Evolutionary conservation across 2,113 vertebrate species (phyloP).

Genomic region (Solea senegalensis): DNA sequence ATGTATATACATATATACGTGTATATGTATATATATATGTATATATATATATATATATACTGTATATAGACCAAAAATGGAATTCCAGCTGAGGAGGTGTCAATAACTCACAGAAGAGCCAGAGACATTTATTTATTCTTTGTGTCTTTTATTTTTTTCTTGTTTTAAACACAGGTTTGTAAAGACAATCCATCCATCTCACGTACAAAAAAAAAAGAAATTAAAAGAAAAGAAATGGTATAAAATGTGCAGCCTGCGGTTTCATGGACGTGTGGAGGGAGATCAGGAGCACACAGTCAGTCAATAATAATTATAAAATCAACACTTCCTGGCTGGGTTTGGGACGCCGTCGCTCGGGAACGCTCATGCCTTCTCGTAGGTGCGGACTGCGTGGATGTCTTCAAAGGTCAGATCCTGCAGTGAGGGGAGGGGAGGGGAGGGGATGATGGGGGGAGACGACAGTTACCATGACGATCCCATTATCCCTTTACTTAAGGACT

Average conservation of each 20-base stretch:
- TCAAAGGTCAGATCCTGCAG: slow-evolving; percentile 90
- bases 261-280: slow-evolving; percentile 46
- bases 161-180: slow-evolving; percentile 61
- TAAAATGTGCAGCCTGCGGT: slow-evolving; percentile 68
- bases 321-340: slow-evolving; percentile 36
- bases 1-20: too few species aligned
- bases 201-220: slow-evolving; percentile 62
- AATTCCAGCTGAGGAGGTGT: neutral
- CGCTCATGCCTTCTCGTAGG: slow-evolving; percentile 90
- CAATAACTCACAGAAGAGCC: neutral
- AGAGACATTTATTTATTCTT: neutral
- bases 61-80: too few species aligned
- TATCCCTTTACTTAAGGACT: neutral
- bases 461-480: neutral
- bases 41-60: too few species aligned
- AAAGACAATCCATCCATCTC: slow-evolving; percentile 57
- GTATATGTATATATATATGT: too few species aligned
- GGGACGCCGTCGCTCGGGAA: slow-evolving; percentile 21
- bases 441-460: slow-evolving; percentile 10
- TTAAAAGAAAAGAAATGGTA: slow-evolving; percentile 29
- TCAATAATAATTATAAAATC: slow-evolving; percentile 61
- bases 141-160: slow-evolving; percentile 56
- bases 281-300: slow-evolving; percentile 64
- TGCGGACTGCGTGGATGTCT: slow-evolving; percentile 89
- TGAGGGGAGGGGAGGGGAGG: neutral